phyloP scores from a whole-genome alignment of 1,140 invertebrate genomes.

The Pararge aegeria region DNA sequence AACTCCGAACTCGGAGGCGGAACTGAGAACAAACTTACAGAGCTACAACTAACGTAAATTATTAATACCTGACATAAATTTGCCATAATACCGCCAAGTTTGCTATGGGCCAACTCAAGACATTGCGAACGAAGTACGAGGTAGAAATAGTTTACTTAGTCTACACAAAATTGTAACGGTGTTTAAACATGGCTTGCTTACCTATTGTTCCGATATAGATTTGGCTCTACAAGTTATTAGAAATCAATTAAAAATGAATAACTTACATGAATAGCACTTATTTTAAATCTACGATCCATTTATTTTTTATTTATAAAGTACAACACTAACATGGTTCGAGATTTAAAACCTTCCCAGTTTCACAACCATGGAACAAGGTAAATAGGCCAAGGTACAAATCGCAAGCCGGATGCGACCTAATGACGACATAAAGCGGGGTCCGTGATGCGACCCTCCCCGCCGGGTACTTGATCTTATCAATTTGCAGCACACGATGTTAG shows the following conservation, averaged over 20 bases:
- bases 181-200: background rate
- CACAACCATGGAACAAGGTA: background rate
- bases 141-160: constrained; percentile 2
- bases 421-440: constrained; percentile 59
- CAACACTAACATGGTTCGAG: no score
- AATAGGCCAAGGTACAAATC: constrained; percentile 51
- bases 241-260: no score
- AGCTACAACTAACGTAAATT: constrained; percentile 73
- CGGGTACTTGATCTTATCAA: constrained; percentile 60
- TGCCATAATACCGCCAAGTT: constrained; percentile 70
- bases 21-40: constrained; percentile 59
- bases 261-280: no score
- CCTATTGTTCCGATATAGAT: no score
- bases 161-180: background rate
- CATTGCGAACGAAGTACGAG: constrained; percentile 57
- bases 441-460: constrained; percentile 42
- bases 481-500: constrained; percentile 56
- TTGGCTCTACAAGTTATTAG: no score
- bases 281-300: no score
- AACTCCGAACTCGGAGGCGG: constrained; percentile 54
- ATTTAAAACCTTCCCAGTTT: background rate
- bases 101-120: constrained; percentile 50
- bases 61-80: constrained; percentile 79
- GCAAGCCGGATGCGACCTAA: constrained; percentile 57
- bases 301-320: no score